Evolutionary conservation across 2,797 vertebrate species (phyloP).

Genomic region (Tolypeutes matacus): DNA sequence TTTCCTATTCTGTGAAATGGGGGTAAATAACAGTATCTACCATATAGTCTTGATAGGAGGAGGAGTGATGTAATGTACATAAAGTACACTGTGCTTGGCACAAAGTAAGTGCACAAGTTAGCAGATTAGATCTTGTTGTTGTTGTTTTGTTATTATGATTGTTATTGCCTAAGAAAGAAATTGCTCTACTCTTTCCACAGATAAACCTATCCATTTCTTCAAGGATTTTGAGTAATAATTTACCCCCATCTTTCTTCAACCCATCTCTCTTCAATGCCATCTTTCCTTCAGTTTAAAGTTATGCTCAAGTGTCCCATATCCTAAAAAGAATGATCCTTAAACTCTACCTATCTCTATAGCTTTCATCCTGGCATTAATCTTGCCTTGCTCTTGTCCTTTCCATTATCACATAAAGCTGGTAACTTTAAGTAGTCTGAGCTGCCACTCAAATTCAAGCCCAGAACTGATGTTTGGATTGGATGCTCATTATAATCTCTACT

Average conservation of each 20-base stretch:
- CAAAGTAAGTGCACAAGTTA: background rate
- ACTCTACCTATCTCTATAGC: background rate
- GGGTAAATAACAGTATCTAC: background rate
- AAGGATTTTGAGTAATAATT: background rate
- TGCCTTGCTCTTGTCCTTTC: background rate
- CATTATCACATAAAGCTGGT: background rate
- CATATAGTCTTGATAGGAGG: background rate
- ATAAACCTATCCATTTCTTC: background rate
- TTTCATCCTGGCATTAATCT: background rate
- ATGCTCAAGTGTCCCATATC: background rate
- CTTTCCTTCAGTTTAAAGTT: conserved; percentile 28
- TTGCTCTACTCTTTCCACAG: background rate
- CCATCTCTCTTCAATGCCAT: background rate
- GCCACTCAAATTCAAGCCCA: background rate
- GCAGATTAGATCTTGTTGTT: background rate
- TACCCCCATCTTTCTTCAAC: background rate
- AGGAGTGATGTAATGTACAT: background rate
- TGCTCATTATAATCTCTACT: background rate
- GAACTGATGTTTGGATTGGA: background rate
- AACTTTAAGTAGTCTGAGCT: conserved; percentile 7
- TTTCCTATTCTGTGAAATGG: background rate
- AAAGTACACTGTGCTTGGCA: background rate
- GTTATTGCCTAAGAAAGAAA: background rate
- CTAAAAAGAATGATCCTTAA: background rate
- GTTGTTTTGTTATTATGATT: background rate